Base-by-base conservation (phyloP, 2,888 invertebrate genomes). In the Sinodicranocentrus sp. region DNA sequence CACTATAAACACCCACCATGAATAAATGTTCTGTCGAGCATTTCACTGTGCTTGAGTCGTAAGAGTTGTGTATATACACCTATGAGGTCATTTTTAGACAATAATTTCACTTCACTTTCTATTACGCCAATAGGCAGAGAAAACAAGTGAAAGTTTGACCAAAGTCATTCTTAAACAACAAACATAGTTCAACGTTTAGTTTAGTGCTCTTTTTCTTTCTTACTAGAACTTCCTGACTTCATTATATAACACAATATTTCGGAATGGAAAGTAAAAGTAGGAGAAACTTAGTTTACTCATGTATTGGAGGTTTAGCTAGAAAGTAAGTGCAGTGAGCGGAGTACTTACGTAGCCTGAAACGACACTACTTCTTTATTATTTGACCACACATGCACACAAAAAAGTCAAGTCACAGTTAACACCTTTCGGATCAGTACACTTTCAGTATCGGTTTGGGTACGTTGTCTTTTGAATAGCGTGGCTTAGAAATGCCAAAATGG, bases 81-180 rank as follows among this genome's bases (percentile, higher is more conserved):
- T n/a, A n/a, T n/a, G n/a, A n/a, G n/a, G n/a, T n/a, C 39, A 65
- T 28, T 52, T 52, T 6, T 21, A 65, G 23, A 75, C 44, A 59
- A 57, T 59, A 68, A 68, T 23, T 68, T 43, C 67, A 68, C n/a
- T 68, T 77, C 44, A 77, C 59, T 65, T 68, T 33, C 5, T 28
- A 77, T 77, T 68, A 77, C 59, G 77, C 68, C 67, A 77, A 21
- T 23, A 43, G 19, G 26, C 52, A 25, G 33, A 65, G 13, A 23
- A 19, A 63, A 21, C 19, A 63, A 72, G 39, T 57, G 72, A 75
- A 73, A 73, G 44, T 59, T 48, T 61, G 10, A n/a, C 13, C 67
- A 52, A 43, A 8, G 67, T n/a, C n/a, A n/a, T n/a, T n/a, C n/a
- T n/a, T n/a, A n/a, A n/a, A n/a, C n/a, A n/a, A n/a, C n/a, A n/a